These are phyloP conservation scores for Erythrolamprus reginae DNA, from an alignment of 2,113 vertebrate species.

Conservation along the genomic window DNA sequence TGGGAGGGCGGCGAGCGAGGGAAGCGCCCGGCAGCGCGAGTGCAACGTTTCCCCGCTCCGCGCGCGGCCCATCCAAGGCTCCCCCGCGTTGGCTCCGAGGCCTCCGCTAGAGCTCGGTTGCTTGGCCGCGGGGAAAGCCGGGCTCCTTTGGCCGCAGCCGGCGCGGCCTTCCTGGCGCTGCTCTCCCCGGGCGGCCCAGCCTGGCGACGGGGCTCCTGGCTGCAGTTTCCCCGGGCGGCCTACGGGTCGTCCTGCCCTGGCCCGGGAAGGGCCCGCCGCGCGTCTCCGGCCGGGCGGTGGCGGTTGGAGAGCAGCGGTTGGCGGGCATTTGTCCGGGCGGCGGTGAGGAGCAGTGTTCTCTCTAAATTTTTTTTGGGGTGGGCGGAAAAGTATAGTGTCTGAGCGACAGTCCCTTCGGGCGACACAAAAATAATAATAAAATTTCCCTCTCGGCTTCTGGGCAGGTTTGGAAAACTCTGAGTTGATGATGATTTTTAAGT, in stretches of 20 bases:
- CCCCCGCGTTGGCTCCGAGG: background rate
- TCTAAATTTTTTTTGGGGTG: too few relatives aligned
- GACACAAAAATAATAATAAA: too few relatives aligned
- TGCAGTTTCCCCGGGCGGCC: background rate
- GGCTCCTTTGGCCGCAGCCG: background rate
- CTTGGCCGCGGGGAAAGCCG: background rate
- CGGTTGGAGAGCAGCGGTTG: background rate
- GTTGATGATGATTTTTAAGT: too few relatives aligned
- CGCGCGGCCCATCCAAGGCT: background rate
- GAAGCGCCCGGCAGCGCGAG: background rate
- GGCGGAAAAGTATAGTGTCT: too few relatives aligned
- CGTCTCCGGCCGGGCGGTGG: background rate
- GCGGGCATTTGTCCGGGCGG: background rate
- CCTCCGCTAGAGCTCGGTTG: background rate
- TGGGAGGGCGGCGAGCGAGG: background rate
- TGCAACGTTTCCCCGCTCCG: background rate
- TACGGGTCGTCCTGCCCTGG: background rate
- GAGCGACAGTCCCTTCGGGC: too few relatives aligned
- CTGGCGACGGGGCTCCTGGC: background rate
- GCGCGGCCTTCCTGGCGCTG: background rate
- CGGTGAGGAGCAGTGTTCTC: too few relatives aligned
- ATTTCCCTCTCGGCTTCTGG: too few relatives aligned
- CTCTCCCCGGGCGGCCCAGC: background rate
- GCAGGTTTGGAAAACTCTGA: too few relatives aligned
- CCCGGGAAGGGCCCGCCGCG: background rate